Evolutionary conservation across 2,888 invertebrate species (phyloP).

Genomic region (Chloroclystis v-ata): DNA sequence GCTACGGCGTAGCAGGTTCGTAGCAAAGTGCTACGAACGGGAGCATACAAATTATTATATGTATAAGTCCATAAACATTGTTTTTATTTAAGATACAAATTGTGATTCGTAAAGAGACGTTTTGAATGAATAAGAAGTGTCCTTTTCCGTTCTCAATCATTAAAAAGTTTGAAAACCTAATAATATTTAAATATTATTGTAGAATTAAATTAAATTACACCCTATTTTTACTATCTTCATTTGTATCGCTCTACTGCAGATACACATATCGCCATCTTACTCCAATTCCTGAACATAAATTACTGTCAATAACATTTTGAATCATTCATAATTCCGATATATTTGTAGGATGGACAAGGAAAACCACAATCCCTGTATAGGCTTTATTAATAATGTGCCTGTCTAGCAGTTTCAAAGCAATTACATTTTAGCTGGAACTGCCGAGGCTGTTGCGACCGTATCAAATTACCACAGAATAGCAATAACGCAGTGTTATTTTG

Average conservation of each 20-base stretch:
- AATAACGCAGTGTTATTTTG: slow-evolving; percentile 24
- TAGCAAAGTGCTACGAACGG: slow-evolving; percentile 30
- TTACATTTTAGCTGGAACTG: slow-evolving; percentile 10
- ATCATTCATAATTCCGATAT: no score
- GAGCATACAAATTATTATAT: slow-evolving; percentile 1
- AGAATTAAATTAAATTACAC: no score
- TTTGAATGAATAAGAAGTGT: no score
- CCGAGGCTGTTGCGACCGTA: slow-evolving; percentile 30
- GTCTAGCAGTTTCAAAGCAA: slow-evolving; percentile 7
- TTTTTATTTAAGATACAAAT: no score
- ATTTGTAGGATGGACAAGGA: neutral
- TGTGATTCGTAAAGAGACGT: no score
- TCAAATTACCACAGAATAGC: slow-evolving; percentile 38
- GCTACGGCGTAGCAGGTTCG: slow-evolving; percentile 41
- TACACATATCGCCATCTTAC: no score
- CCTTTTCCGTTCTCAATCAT: no score
- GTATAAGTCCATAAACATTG: no score
- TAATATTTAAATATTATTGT: no score
- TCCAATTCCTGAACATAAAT: neutral
- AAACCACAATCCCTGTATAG: slow-evolving; percentile 4
- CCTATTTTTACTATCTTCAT: no score
- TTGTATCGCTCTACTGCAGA: no score
- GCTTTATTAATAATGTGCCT: neutral
- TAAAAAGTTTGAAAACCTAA: no score
- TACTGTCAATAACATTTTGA: neutral